These are phyloP conservation scores for Aleiodes testaceus DNA, from an alignment of 2,888 invertebrate genomes.

Conservation along the genomic window DNA sequence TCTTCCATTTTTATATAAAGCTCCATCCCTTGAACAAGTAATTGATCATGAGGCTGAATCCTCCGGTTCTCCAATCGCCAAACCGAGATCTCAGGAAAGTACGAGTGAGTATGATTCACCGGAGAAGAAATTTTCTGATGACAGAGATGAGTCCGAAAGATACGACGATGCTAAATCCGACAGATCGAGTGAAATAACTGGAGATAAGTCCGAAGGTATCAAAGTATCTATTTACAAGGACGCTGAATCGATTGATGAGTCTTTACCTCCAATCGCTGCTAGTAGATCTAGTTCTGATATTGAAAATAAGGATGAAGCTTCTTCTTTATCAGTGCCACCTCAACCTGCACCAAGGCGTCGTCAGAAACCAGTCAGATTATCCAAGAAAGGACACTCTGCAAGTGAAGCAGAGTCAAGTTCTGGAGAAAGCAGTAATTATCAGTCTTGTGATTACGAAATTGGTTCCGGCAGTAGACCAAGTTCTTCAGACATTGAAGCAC, in stretches of 20 bases:
- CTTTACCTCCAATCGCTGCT: conserved; percentile 58
- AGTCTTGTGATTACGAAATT: conserved; percentile 88
- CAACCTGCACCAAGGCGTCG: conserved; percentile 69
- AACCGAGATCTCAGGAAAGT: conserved; percentile 53
- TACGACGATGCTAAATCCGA: neutral
- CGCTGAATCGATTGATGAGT: conserved; percentile 40
- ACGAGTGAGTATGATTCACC: conserved; percentile 54
- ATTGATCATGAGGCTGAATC: conserved; percentile 59
- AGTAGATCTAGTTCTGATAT: conserved; percentile 67
- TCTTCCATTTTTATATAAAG: conserved; percentile 73
- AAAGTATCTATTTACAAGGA: conserved; percentile 45
- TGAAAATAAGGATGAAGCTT: conserved; percentile 55
- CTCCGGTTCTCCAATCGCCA: conserved; percentile 57
- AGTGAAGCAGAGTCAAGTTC: conserved; percentile 90
- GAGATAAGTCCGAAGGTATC: conserved; percentile 54
- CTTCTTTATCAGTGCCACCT: conserved; percentile 58
- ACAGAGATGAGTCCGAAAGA: conserved; percentile 53
- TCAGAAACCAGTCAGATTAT: conserved; percentile 63
- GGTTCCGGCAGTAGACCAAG: conserved; percentile 83
- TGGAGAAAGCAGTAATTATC: conserved; percentile 88
- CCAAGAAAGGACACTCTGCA: conserved; percentile 81
- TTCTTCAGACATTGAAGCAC: conserved; percentile 90
- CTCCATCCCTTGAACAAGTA: conserved; percentile 68
- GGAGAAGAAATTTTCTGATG: conserved; percentile 47
- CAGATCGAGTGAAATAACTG: conserved; percentile 48